Base-by-base conservation (phyloP, 2,888 invertebrate genomes). In the Lottia gigantea region DNA sequence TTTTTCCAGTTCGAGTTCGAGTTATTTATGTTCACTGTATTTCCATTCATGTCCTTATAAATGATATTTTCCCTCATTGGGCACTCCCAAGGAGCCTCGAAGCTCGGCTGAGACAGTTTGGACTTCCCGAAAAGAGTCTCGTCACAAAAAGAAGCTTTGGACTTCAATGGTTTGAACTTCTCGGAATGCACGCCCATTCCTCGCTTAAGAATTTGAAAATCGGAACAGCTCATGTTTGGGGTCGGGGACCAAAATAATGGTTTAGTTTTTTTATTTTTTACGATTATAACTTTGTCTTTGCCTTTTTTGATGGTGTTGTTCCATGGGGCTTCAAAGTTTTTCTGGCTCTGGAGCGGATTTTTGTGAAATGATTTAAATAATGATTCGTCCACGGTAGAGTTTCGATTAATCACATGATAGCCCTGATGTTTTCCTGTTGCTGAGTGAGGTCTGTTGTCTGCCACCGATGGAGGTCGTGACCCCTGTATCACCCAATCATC, bases 21-120 rank as follows among this genome's bases (percentile, higher is more conserved):
- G 55, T 55, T 55, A 8, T 23, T 55, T 8, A 23, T 19, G 8
- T 19, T 23, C 12, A 55, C 55, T 12, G 55, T 23, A 14, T 55
- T 55, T 11, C 55, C 55, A 19, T 55, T 55, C 4, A 55, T 2
- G 19, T 55, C 55, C 14, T 55, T 55, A 23, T 55, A 55, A 55
- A 23, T 55, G 19, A 23, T 23, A 23, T 55, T 55, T 12, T 55
- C 14, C 3, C 23, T 8, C 19, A 55, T 4, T 23, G 55, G 55
- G 19, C 55, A 55, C 11, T 80, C 82, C 85, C 85, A 85, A 0
- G 85, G 85, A n/a, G 85, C 84, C 14, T 79, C 77, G 75, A 85
- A 85, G 31, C 79, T 78, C 1, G 85, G 84, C 67, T 84, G 82
- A 23, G 76, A 67, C 62, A 83, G 69, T 16, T 68, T 72, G 6